Conservation (phyloP, 2,113 vertebrate species). For the Rhinichthys klamathensis region DNA sequence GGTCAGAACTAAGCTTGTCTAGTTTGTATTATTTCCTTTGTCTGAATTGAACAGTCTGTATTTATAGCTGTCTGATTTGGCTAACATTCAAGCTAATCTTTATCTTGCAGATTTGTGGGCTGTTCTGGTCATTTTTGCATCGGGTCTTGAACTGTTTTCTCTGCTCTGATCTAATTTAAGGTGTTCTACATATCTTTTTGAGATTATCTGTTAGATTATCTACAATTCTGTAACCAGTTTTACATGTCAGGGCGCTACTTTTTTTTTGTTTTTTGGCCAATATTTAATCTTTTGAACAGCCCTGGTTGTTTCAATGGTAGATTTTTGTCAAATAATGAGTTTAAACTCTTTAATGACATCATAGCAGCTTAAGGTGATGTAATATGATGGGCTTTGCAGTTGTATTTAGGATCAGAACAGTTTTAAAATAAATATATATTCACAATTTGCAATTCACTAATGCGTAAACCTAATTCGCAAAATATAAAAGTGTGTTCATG, state of each 20-base stretch:
- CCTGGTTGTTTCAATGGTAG: neutral
- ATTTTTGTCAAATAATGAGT: conserved; percentile 4
- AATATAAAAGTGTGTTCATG: no score
- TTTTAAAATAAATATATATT: neutral
- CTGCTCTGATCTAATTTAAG: conserved; percentile 9
- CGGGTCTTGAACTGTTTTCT: neutral
- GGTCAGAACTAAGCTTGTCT: neutral
- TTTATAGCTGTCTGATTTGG: conserved; percentile 18
- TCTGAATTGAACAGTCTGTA: neutral
- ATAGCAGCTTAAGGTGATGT: neutral
- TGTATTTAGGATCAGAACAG: neutral
- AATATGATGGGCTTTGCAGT: neutral
- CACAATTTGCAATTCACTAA: neutral
- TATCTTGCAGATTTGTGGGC: conserved; percentile 13
- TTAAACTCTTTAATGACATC: neutral
- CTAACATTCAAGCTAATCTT: conserved; percentile 17
- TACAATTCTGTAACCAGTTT: conserved; percentile 2
- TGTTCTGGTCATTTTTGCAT: conserved; percentile 11
- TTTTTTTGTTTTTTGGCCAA: neutral
- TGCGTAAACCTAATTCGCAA: no score
- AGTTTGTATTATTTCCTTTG: neutral
- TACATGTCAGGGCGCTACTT: neutral
- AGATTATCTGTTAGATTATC: neutral
- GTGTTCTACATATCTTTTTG: neutral
- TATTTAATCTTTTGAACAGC: neutral